A percentile compares a stretch with the other conserved stretches of the same genome.
Evolutionary conservation across 2,888 invertebrate genomes (phyloP).

Genomic region (Lacanobia wlatinum): DNA sequence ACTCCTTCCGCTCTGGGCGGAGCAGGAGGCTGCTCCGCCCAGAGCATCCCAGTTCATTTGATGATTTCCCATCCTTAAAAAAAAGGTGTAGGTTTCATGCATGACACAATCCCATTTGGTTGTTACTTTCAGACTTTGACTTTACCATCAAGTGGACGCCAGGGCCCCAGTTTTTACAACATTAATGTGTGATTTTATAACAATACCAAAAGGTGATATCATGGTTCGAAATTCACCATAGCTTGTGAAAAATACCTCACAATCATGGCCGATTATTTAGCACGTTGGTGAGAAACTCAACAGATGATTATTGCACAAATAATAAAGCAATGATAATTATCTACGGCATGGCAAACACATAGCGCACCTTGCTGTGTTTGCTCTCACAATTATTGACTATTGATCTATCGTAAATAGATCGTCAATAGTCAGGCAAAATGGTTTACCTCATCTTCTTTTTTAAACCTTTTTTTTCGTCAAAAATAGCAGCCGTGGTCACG

Average conservation of each 20-base stretch:
- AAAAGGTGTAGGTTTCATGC: too few species aligned
- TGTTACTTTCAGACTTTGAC: background rate
- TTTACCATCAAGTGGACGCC: background rate
- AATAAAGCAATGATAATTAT: background rate
- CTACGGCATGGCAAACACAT: conserved; percentile 1
- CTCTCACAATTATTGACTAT: background rate
- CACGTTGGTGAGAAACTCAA: conserved; percentile 26
- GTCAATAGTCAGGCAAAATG: too few species aligned
- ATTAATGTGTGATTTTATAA: background rate
- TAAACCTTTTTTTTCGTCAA: too few species aligned
- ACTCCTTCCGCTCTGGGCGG: too few species aligned
- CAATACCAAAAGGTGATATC: conserved; percentile 9
- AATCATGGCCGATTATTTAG: conserved; percentile 1
- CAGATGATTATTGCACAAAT: conserved; percentile 6
- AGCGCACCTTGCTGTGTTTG: conserved; percentile 5
- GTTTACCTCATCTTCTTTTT: too few species aligned
- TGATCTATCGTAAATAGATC: background rate
- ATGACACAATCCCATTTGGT: background rate
- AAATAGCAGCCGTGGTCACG: too few species aligned
- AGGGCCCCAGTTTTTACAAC: too few species aligned
- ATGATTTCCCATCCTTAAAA: too few species aligned
- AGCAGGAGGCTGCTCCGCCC: too few species aligned
- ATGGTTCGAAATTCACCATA: background rate
- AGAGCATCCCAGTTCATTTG: too few species aligned
- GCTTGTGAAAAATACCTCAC: background rate